Evolutionary conservation across 2,797 vertebrate genomes (phyloP), one percentile per base, ranked within the genome.

Genomic region (Rhinichthys osculus): DNA sequence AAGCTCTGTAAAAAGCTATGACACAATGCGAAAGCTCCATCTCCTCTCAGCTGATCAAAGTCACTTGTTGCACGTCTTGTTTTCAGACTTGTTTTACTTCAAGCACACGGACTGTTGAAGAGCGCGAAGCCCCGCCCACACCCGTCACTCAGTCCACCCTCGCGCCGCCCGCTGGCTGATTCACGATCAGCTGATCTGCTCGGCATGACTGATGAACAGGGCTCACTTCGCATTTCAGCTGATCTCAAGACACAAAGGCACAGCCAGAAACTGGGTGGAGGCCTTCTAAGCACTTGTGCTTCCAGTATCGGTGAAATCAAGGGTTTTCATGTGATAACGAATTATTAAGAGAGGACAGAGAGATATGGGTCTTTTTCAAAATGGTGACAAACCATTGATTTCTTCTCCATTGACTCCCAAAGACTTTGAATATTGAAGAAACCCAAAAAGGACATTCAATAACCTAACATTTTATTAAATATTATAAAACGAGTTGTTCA

Each of bases 51-150:
- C 79, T 91, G 85, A 8, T 82, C 86, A 80, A 92, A 94, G 90
- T 93, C 92, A 90, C 89, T 84, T 84, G 81, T 88, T 86, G 84
- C 78, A 27, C 47, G 81, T 87, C 85, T 89, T 91, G 91, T 90
- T 92, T 89, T 86, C 74, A 86, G 57, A 85, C 81, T 69, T 76
- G 88, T 78, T 88, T 82, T 73, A 85, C 88, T 88, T 91, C 76
- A 88, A 85, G 84, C 87, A 82, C 89, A 90, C 70, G 42, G 92
- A 89, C 78, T 90, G 86, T 89, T 88, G 54, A 87, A 86, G 89
- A 87, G 27, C 14, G 81, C 81, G 89, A 70, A 88, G 92, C 77
- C 78, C 93, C 93, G 93, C 94, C 95, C 91, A 88, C 87, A 82
- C 44, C 84, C 64, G 13, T 17, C 59, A 7, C 35, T 70, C 8